phyloP scores from a whole-genome alignment of 2,888 invertebrate species.

The Ophraella communa region DNA sequence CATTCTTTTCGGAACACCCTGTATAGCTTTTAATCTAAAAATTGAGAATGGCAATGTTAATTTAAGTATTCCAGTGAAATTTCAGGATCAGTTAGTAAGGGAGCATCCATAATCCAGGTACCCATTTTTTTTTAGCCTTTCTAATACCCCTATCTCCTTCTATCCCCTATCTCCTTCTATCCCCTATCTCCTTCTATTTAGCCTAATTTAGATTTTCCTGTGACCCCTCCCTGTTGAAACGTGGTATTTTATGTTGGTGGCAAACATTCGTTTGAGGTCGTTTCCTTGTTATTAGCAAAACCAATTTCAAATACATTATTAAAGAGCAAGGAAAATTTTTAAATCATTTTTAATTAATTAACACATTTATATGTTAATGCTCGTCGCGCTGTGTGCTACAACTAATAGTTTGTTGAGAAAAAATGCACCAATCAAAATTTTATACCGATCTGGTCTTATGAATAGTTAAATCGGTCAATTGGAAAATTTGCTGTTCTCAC shows the following conservation, averaged over 20 bases:
- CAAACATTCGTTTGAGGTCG: conserved; percentile 27
- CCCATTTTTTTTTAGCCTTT: too few species aligned
- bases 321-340: conserved; percentile 19
- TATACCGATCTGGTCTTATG: background rate
- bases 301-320: conserved; percentile 30
- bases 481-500: background rate
- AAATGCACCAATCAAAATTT: conserved; percentile 13
- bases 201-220: too few species aligned
- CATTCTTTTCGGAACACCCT: too few species aligned
- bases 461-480: background rate
- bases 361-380: conserved; percentile 9
- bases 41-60: too few species aligned
- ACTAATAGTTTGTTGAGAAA: conserved; percentile 22
- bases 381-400: conserved; percentile 8
- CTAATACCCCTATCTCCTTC: too few species aligned
- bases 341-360: conserved; percentile 28
- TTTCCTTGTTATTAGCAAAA: conserved; percentile 26
- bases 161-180: too few species aligned
- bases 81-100: too few species aligned
- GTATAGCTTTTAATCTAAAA: too few species aligned
- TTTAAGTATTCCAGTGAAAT: too few species aligned
- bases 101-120: too few species aligned
- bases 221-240: too few species aligned
- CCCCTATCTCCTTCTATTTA: too few species aligned
- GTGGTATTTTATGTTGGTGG: background rate